Conservation (phyloP, 2,113 vertebrate species). For the Notothenia coriiceps region DNA sequence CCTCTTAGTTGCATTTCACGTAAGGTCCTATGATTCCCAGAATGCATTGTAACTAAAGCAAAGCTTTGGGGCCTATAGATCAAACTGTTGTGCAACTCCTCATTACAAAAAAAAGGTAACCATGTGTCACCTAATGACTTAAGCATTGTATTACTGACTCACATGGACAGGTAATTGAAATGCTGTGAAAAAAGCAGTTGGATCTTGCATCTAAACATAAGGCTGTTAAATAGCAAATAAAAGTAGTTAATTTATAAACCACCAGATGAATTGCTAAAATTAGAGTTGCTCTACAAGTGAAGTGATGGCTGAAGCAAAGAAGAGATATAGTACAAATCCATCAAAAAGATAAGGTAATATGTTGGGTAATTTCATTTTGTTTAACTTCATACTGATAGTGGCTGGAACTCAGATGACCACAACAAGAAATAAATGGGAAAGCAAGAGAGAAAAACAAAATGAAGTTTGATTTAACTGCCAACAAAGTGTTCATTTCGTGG, state of each 20-base stretch:
- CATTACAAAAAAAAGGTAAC: not conserved
- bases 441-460: not conserved
- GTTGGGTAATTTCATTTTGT: not conserved
- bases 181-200: not conserved
- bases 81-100: not conserved
- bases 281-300: not conserved
- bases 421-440: conserved; percentile 28
- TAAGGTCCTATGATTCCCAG: conserved; percentile 1
- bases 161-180: not conserved
- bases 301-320: not conserved
- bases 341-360: not conserved
- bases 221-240: not conserved
- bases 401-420: conserved; percentile 42
- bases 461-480: conserved; percentile 65
- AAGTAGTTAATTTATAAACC: not conserved
- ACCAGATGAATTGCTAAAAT: not conserved
- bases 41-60: conserved; percentile 16
- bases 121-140: not conserved
- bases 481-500: conserved; percentile 12
- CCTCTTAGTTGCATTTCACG: not conserved
- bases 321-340: not conserved
- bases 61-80: not conserved
- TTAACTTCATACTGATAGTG: conserved; percentile 30
- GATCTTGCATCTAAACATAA: not conserved
- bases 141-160: not conserved